These are phyloP conservation scores for Crypturellus tataupa DNA, from an alignment of 2,797 vertebrate genomes.

Conservation along the genomic window DNA sequence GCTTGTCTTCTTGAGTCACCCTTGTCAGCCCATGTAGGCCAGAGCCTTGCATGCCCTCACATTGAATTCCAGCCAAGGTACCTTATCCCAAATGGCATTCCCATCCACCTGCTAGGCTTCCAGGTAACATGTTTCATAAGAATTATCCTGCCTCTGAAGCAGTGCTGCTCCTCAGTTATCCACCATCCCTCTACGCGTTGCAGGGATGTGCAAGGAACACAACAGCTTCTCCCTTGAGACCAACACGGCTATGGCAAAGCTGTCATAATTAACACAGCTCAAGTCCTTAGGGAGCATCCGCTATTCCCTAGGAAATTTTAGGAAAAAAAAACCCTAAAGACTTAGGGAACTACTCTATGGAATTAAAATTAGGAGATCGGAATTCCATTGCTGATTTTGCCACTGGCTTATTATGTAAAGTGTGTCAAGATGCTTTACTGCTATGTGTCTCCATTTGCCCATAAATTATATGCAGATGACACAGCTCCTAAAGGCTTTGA, in stretches of 20 bases:
- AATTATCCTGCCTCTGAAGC: background rate
- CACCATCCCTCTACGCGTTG: rapidly evolving
- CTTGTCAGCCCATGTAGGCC: background rate
- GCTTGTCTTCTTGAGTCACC: background rate
- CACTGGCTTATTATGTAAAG: background rate
- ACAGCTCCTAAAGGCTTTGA: background rate
- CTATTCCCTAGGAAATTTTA: background rate
- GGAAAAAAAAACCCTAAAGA: background rate
- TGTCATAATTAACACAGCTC: background rate
- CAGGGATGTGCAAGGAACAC: background rate
- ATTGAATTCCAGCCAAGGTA: background rate
- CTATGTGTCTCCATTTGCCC: background rate
- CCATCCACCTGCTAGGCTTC: background rate
- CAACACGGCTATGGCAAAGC: background rate
- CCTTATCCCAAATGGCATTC: background rate
- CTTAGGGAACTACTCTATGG: background rate
- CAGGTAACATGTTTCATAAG: background rate
- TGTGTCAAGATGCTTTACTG: background rate
- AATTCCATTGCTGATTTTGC: background rate
- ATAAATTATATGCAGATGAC: background rate
- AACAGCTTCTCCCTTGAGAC: background rate
- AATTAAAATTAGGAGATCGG: background rate
- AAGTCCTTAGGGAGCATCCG: background rate
- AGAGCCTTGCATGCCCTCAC: background rate
- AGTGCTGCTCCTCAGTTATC: background rate